A percentile compares a stretch with the other conserved stretches of the same genome.
Evolutionary conservation across 2,797 vertebrate genomes (phyloP).

Genomic region (Rhabdomys pumilio): DNA sequence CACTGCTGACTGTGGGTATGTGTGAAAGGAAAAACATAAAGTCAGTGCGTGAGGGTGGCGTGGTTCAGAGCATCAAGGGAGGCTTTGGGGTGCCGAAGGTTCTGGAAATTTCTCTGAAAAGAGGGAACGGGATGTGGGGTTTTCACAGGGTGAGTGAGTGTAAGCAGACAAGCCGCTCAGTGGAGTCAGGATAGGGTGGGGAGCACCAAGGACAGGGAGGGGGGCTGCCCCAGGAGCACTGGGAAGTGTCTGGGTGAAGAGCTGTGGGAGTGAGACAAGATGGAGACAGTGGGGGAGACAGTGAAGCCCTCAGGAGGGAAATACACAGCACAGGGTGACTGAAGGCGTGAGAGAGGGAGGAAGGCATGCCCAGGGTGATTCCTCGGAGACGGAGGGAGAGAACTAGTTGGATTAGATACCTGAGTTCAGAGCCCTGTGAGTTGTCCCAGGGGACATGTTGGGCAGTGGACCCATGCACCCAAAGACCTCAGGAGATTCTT

Average conservation of each 20-base stretch:
- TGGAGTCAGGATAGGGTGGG: neutral
- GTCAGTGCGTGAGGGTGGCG: neutral
- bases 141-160: neutral
- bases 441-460: neutral
- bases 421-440: neutral
- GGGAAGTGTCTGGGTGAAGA: no score
- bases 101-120: neutral
- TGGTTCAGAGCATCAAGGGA: neutral
- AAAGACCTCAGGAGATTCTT: neutral
- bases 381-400: neutral
- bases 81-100: neutral
- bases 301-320: neutral
- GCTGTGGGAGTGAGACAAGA: neutral
- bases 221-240: neutral
- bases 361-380: neutral
- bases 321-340: no score
- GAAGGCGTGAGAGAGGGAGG: no score
- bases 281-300: neutral
- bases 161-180: neutral
- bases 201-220: neutral
- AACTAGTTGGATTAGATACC: neutral
- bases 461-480: neutral
- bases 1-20: neutral
- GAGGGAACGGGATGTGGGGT: neutral
- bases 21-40: neutral